Base-by-base conservation (phyloP, 2,888 invertebrate species). In the Drosophila subquinaria region DNA sequence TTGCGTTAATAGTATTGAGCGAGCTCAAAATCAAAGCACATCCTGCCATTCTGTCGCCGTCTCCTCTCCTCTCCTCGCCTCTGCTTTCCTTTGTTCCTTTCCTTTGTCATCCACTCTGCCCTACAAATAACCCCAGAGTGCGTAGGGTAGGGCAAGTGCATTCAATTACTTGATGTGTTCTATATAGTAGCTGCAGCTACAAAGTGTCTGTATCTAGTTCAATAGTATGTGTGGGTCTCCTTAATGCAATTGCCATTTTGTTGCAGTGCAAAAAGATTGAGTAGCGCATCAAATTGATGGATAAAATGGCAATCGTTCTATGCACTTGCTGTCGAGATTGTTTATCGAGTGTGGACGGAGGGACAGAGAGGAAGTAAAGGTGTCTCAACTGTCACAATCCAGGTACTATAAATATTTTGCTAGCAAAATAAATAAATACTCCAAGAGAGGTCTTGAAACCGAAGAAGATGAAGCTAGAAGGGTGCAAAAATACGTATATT, bases 141-240 rank as follows among this genome's bases (percentile, higher is more conserved):
- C 64, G 68, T 64, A 62, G 55, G 57, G 13, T 45, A 30, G 15
- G 20, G 67, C 73, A 76, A 84, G 75, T 76, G 82, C 78, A 88
- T 88, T 88, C 85, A 86, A 89, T 86, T 86, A 86, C 88, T 82
- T 80, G 85, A 88, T 89, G 89, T 73, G 89, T 73, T 8, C 0
- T 3, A 17, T 17, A 6, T 27, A 23, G 42, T 27, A 23, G 42
- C 15, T 47, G 75, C 71, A 74, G 64, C 47, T 66, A 79, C 76
- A 81, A 73, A 87, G 88, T 89, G 65, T 68, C 69, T 72, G 61
- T 68, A 45, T 53, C 45, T 59, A 33, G 52, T 55, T 47, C 43
- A 40, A 42, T 42, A 13, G 38, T 50, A 17, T 61, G 23, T 43
- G 20, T 33, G 40, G 40, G n/a, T 15, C 35, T 60, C 47, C 64